Percentiles rank a stretch among this genome's conserved stretches.
Conservation (phyloP, 1,140 invertebrate species). For the Vanessa atalanta region DNA sequence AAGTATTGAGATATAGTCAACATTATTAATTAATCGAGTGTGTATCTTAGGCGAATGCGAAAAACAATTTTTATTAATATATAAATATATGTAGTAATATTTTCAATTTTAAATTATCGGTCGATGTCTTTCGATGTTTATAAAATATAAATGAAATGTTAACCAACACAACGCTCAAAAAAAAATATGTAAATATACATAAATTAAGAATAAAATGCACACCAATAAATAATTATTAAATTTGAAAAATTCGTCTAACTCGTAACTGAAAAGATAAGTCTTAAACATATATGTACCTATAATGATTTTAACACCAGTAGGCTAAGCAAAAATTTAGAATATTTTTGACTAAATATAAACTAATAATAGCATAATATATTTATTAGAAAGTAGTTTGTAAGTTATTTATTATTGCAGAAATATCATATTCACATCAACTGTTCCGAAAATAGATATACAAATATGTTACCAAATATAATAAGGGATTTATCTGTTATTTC, state of each 20-base stretch:
- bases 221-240: background rate
- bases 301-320: conserved; percentile 2
- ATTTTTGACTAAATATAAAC: background rate
- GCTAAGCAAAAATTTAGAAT: background rate
- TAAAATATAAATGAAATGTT: background rate
- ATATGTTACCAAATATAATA: conserved; percentile 2
- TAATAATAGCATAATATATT: background rate
- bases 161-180: background rate
- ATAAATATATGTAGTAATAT: no score
- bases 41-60: no score
- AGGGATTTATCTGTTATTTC: conserved; percentile 62
- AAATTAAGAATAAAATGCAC: background rate
- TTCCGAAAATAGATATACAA: conserved; percentile 6
- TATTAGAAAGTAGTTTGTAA: background rate
- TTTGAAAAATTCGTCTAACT: background rate
- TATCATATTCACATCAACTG: conserved; percentile 1
- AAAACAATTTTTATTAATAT: no score
- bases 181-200: background rate
- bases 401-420: conserved; percentile 1
- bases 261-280: background rate
- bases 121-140: background rate
- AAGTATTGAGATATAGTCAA: no score
- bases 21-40: no score
- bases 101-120: no score
- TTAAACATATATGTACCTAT: background rate